A percentile compares a stretch with the other conserved stretches of the same genome.
These are phyloP conservation scores for Megaceryle alcyon DNA, from an alignment of 2,797 vertebrate genomes.

Conservation along the genomic window DNA sequence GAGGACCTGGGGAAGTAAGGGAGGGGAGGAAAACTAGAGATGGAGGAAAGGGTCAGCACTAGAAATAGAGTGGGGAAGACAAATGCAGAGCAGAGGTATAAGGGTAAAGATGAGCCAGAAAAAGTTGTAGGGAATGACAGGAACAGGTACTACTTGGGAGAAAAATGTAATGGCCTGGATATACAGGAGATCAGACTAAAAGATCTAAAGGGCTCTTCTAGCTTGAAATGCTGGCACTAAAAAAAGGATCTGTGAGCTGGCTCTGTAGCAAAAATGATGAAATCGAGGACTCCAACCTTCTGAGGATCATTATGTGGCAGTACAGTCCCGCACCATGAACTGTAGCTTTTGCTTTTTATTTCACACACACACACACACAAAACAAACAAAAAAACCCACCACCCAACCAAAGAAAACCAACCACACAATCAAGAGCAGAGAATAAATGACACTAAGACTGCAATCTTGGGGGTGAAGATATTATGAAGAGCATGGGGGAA, in stretches of 20 bases:
- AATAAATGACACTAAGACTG: background rate
- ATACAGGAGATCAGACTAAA: background rate
- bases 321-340: background rate
- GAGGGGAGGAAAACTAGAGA: background rate
- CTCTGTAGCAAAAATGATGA: background rate
- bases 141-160: background rate
- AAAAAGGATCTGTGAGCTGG: background rate
- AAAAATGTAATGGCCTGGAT: background rate
- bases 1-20: background rate
- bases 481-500: background rate
- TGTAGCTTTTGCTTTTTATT: background rate
- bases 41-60: background rate
- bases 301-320: background rate
- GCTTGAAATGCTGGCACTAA: background rate
- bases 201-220: background rate
- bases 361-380: too few relatives aligned
- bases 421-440: background rate
- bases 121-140: background rate
- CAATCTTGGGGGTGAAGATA: background rate
- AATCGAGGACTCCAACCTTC: background rate
- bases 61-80: background rate
- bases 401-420: background rate
- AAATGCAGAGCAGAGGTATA: background rate
- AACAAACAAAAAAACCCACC: background rate
- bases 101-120: background rate